These are phyloP conservation scores for Eupithecia subumbrata DNA, from an alignment of 2,888 invertebrate genomes.

Conservation along the genomic window DNA sequence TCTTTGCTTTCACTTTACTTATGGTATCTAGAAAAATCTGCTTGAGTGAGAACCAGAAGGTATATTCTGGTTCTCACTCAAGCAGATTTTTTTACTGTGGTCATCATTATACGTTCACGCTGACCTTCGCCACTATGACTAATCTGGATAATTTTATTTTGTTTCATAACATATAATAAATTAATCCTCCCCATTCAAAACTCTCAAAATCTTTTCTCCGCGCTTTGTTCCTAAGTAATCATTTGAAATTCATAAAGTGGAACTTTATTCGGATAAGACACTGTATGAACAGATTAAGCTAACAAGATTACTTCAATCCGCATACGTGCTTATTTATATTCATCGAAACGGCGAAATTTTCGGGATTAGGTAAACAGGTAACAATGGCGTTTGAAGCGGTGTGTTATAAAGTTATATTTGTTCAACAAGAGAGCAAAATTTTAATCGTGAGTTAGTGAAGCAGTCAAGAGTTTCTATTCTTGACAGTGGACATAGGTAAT, in stretches of 20 bases:
- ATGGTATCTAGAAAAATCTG: no score
- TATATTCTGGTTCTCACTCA: no score
- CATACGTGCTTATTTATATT: conserved; percentile 35
- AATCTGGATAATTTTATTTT: not conserved
- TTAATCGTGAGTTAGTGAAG: not conserved
- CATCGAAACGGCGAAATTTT: conserved; percentile 35
- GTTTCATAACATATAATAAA: not conserved
- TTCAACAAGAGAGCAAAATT: not conserved
- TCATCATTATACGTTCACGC: no score
- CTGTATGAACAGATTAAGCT: conserved; percentile 32
- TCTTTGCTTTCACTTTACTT: no score
- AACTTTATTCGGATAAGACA: conserved; percentile 30
- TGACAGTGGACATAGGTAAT: not conserved
- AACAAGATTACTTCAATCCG: conserved; percentile 36
- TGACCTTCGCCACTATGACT: not conserved
- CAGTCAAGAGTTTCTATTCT: not conserved
- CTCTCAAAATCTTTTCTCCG: conserved; percentile 5
- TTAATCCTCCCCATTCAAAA: not conserved
- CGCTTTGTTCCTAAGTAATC: conserved; percentile 28
- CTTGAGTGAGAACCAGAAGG: no score
- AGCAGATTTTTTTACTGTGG: no score
- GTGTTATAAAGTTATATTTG: conserved; percentile 9
- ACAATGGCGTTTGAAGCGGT: conserved; percentile 32
- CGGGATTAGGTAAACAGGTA: conserved; percentile 35
- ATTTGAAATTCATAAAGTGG: conserved; percentile 30